phyloP scores from a whole-genome alignment of 1,140 invertebrate genomes.

The Nasonia vitripennis region DNA sequence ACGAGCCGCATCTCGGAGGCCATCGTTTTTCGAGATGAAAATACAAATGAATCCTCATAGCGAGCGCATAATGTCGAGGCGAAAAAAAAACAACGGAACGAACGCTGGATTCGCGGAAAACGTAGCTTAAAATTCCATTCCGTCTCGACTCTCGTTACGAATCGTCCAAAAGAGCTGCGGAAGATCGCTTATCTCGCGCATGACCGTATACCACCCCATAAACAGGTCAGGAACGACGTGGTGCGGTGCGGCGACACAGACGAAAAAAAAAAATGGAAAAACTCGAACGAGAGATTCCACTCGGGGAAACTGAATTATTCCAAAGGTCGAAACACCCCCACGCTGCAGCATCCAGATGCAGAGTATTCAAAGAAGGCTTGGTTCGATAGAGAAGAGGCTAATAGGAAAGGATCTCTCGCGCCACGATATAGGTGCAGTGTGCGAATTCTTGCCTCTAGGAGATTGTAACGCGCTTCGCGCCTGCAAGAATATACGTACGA shows the following conservation, averaged over 20 bases:
- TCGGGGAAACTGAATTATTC: not conserved
- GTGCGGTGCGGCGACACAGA: too few relatives aligned
- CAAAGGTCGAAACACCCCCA: not conserved
- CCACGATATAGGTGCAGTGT: not conserved
- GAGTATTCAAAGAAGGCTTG: not conserved
- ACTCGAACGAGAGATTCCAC: too few relatives aligned
- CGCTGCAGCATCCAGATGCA: not conserved
- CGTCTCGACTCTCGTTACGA: too few relatives aligned
- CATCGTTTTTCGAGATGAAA: not conserved
- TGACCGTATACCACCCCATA: too few relatives aligned
- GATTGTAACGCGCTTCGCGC: not conserved
- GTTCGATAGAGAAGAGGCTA: not conserved
- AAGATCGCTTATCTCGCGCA: too few relatives aligned
- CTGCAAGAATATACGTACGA: not conserved
- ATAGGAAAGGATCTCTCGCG: not conserved
- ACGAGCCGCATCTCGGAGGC: not conserved
- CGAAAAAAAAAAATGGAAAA: too few relatives aligned
- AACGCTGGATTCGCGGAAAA: too few relatives aligned
- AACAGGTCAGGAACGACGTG: too few relatives aligned
- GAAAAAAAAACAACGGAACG: too few relatives aligned
- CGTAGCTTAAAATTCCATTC: too few relatives aligned
- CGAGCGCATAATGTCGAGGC: not conserved
- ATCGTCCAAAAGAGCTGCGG: too few relatives aligned
- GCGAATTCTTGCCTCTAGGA: not conserved
- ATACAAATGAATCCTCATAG: not conserved